phyloP scores from a whole-genome alignment of 2,888 invertebrate species.

The Noctua janthina region DNA sequence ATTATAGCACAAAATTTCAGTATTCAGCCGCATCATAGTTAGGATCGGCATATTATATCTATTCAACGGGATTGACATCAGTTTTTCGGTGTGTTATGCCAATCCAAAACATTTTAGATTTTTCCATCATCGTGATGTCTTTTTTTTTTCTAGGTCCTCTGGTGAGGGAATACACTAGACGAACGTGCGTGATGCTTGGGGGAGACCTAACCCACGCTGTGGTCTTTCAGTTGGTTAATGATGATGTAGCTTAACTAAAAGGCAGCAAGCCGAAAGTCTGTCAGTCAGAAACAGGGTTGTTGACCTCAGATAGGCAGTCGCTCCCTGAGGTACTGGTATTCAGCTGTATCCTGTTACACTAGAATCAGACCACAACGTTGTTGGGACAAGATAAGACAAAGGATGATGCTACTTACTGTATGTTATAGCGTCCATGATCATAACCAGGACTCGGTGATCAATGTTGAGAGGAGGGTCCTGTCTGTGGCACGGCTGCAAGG shows the following conservation, averaged over 20 bases:
- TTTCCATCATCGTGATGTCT: background rate
- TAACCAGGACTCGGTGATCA: conserved; percentile 72
- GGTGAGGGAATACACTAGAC: background rate
- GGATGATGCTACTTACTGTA: conserved; percentile 62
- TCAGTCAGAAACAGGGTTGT: background rate
- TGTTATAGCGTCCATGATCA: conserved; percentile 71
- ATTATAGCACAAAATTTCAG: background rate
- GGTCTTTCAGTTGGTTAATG: background rate
- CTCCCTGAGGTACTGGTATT: background rate
- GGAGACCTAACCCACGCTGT: background rate
- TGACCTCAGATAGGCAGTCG: background rate
- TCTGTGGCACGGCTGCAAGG: conserved; percentile 64
- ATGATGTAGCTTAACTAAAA: background rate
- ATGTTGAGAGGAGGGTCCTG: conserved; percentile 56
- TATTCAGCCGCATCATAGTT: background rate
- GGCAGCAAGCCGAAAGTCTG: background rate
- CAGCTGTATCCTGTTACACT: background rate
- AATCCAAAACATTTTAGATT: background rate
- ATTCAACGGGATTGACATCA: background rate
- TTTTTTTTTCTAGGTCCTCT: background rate
- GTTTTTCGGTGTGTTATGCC: background rate
- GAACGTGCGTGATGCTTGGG: background rate
- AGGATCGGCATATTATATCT: background rate
- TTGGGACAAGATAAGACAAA: background rate
- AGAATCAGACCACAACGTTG: background rate